These are phyloP conservation scores for Hydra vulgaris DNA, from an alignment of 30 jellyfish, hydroid and myxozoan genomes.

Conservation along the genomic window DNA sequence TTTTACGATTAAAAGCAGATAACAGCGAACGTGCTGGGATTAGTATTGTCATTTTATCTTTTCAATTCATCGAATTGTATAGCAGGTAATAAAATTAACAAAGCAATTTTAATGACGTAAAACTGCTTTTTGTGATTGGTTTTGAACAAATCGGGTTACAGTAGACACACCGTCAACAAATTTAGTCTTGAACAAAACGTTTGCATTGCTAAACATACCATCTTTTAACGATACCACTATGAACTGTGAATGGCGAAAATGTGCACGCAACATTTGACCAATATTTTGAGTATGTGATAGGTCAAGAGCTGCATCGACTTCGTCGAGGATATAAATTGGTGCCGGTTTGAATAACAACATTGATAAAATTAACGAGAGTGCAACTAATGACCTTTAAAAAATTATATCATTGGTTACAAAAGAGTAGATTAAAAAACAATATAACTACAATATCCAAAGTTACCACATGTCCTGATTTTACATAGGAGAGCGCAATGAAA, in stretches of 20 bases:
- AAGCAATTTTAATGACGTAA: neutral
- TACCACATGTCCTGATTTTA: no score
- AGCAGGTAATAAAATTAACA: no score
- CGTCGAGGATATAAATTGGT: slow-evolving; percentile 97
- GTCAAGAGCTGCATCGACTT: slow-evolving; percentile 99
- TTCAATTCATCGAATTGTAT: no score
- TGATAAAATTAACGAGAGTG: slow-evolving; percentile 90
- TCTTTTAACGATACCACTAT: slow-evolving; percentile 95
- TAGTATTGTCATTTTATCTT: no score
- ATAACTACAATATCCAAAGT: no score
- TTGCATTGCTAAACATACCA: slow-evolving; percentile 98
- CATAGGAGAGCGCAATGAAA: no score
- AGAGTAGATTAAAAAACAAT: no score
- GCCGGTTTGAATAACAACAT: slow-evolving; percentile 96
- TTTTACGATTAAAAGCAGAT: slow-evolving; percentile 25
- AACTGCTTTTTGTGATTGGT: slow-evolving; percentile 28
- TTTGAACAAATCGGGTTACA: slow-evolving; percentile 75
- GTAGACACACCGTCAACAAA: slow-evolving; percentile 97
- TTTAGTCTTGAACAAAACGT: slow-evolving; percentile 88
- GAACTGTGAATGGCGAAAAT: slow-evolving; percentile 92
- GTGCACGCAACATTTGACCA: slow-evolving; percentile 94
- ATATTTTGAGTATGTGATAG: slow-evolving; percentile 96
- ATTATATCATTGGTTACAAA: no score
- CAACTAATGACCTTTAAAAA: slow-evolving; percentile 78
- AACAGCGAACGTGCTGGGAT: no score